These are phyloP conservation scores for Stegastes partitus DNA, from an alignment of 2,113 vertebrate species.

Conservation along the genomic window DNA sequence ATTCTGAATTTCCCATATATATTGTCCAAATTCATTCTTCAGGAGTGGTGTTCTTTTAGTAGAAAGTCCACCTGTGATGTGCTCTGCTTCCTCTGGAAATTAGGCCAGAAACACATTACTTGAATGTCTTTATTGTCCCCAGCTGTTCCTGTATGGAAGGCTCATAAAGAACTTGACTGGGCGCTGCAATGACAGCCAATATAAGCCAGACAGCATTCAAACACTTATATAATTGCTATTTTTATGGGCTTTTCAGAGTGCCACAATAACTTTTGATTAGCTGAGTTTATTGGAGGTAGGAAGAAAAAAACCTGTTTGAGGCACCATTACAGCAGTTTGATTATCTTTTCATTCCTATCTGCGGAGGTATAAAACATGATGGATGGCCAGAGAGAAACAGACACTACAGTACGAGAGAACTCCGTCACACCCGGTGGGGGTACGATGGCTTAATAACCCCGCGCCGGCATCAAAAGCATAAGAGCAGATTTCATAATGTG, in stretches of 20 bases:
- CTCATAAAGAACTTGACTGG: conserved; percentile 69
- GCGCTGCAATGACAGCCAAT: conserved; percentile 47
- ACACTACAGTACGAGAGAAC: conserved; percentile 34
- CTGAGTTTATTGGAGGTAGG: conserved; percentile 76
- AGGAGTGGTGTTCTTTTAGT: neutral
- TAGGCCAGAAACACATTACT: conserved; percentile 33
- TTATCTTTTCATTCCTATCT: conserved; percentile 84
- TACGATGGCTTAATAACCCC: conserved; percentile 65
- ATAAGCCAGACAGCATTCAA: conserved; percentile 71
- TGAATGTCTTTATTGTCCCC: conserved; percentile 58
- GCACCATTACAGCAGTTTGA: conserved; percentile 77
- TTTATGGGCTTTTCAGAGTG: conserved; percentile 81
- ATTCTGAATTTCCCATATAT: neutral
- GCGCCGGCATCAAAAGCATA: conserved; percentile 43
- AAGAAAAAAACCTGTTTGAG: conserved; percentile 61
- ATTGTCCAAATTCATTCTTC: conserved; percentile 14
- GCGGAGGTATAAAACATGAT: conserved; percentile 81
- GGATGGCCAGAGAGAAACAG: conserved; percentile 69
- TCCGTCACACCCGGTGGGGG: conserved; percentile 49
- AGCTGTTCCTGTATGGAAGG: conserved; percentile 55
- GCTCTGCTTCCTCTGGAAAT: conserved; percentile 30
- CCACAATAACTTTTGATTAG: conserved; percentile 85
- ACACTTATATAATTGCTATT: conserved; percentile 83
- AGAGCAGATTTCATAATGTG: conserved; percentile 60
- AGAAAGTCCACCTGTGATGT: conserved; percentile 18